Evolutionary conservation across 2,888 invertebrate species (phyloP), one percentile per base, ranked within the genome.

Genomic region (Himalopsyche kuldschensis): DNA sequence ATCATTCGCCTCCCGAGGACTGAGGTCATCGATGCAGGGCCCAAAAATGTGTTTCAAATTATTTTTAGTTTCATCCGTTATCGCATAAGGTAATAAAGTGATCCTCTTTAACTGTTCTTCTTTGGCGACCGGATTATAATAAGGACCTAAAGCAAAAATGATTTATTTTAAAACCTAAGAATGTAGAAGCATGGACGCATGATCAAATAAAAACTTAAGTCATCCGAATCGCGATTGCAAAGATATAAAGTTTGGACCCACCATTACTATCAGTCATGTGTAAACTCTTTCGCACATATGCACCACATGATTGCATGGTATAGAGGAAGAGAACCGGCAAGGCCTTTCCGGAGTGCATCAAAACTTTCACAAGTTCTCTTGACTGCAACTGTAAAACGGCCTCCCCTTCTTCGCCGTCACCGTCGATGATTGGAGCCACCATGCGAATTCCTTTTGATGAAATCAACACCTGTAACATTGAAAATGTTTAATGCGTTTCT

Each of bases 271-370:
- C 92, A 78, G 90, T 90, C 95, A 97, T 96, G 80, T 95, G 94
- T 55, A 97, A 91, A 35, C 92, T 89, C 87, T 93, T 93, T 81
- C 97, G 92, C 81, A 97, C 94, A 87, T 93, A 93, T 32, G 90
- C 90, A 20, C 95, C 97, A 88, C 94, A 94, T 76, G 91, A 92
- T 81, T 94, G 93, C 87, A 94, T 93, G 20, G 96, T 94, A 88
- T 96, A 96, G 87, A 97, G 92, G 90, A 97, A 97, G 87, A 98
- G 90, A 1, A 97, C 95, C 6, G 96, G 96, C 89, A 96, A 91
- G 0, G 92, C 90, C 89, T 94, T 95, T 4, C 95, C 94, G 90
- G 96, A 96, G 90, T 96, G 95, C 77, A 94, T 94, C 87, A 96
- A 91, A 86, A 97, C 93, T 91, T 94, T 94, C 1, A 96, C 93